Evolutionary conservation across 1,140 invertebrate genomes (phyloP), one percentile per base, ranked within the genome.

Genomic region (Drosophila tristis): DNA sequence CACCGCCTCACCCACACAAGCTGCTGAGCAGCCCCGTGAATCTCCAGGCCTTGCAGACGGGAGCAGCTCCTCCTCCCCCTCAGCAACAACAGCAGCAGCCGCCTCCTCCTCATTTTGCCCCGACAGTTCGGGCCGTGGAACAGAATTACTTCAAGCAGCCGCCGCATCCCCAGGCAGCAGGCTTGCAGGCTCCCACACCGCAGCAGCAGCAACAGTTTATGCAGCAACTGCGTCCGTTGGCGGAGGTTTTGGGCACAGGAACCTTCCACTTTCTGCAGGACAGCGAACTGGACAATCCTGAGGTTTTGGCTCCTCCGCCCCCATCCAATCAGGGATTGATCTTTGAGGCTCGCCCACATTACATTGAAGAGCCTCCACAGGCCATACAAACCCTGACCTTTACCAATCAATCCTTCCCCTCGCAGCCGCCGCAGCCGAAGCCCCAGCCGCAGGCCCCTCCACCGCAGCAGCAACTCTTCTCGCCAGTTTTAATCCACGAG

Each of bases 251-350:
- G 59, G 91, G 91, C 23, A 72, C 81, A 56, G 95, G 95, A 60
- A 96, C 95, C 80, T 96, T 96, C 91, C 95, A 94, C 90, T 96
- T 96, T 80, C 93, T 96, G 20, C 95, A 96, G 92, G 95, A 96
- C 78, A 96, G 95, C 44, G 95, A 96, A 92, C 93, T 96, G 53
- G 96, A 96, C 90, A 94, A 95, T 44, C 95, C 95, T 0, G 94
- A 95, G 23, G 44, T 82, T 16, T 43, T 63, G 42, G 59, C 67
- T n/a, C 71, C 56, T 11, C 68, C 65, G 20, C 92, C 85, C 25
- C 45, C 72, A 42, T 20, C 76, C 43, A 77, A 74, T 35, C 44
- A 73, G 26, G 74, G 79, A 48, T 59, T 90, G 42, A 73, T 86
- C 2, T 90, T 90, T 20, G 86, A 87, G 39, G 66, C 74, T 7